A percentile compares a stretch with the other conserved stretches of the same genome.
These are phyloP conservation scores for Nebria brevicollis DNA, from an alignment of 2,888 invertebrate species.

Conservation along the genomic window DNA sequence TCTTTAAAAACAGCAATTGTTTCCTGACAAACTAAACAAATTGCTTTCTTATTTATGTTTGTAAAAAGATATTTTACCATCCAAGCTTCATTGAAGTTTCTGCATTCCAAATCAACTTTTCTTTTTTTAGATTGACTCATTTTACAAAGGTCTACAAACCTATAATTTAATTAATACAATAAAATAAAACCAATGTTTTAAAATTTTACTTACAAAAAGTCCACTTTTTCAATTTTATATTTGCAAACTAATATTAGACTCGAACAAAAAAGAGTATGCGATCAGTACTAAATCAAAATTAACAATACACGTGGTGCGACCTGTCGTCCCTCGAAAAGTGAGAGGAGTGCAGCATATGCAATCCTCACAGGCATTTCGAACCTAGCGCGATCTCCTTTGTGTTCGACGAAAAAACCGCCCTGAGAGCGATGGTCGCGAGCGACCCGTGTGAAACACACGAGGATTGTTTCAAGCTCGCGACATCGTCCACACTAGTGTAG, in stretches of 20 bases:
- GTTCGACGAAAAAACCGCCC: no score
- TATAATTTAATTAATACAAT: slow-evolving; percentile 13
- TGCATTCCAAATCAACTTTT: slow-evolving; percentile 47
- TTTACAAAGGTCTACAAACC: slow-evolving; percentile 18
- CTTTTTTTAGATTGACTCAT: slow-evolving; percentile 48
- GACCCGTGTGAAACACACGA: no score
- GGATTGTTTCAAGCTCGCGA: no score
- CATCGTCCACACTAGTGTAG: no score
- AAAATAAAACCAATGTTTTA: slow-evolving; percentile 9
- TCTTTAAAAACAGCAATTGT: slow-evolving; percentile 48
- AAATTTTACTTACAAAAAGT: slow-evolving; percentile 6
- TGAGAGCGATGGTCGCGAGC: no score
- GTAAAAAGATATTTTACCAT: slow-evolving; percentile 51
- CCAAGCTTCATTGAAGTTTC: slow-evolving; percentile 45
- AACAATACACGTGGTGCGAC: neutral
- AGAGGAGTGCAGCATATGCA: no score
- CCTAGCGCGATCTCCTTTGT: no score
- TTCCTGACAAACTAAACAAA: slow-evolving; percentile 49
- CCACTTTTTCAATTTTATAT: slow-evolving; percentile 3
- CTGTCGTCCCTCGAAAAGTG: no score
- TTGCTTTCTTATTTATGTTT: slow-evolving; percentile 49
- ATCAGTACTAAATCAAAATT: slow-evolving; percentile 5
- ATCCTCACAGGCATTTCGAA: no score
- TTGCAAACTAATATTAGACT: neutral
- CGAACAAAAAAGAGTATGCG: neutral